These are phyloP conservation scores for Epirrita christyi DNA, from an alignment of 2,888 invertebrate species.

Conservation along the genomic window DNA sequence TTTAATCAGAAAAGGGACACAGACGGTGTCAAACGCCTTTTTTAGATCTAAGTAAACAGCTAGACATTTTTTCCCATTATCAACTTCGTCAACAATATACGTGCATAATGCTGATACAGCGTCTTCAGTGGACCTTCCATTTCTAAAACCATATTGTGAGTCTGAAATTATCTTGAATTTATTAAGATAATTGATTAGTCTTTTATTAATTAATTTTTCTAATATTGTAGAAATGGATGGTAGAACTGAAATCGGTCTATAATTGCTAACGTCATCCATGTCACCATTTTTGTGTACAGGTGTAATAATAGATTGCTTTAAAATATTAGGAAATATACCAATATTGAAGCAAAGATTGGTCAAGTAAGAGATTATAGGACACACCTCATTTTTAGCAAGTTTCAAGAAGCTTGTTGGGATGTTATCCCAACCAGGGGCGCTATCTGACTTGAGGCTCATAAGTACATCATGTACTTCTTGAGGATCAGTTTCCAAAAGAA, in stretches of 20 bases:
- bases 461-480: not conserved
- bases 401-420: not conserved
- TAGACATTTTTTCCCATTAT: too few species aligned
- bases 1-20: too few species aligned
- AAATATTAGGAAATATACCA: not conserved
- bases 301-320: slow-evolving; percentile 3
- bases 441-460: too few species aligned
- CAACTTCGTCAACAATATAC: too few species aligned
- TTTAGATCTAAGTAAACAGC: too few species aligned
- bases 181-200: too few species aligned
- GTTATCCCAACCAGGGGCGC: slow-evolving; percentile 1
- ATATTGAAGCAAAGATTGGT: not conserved
- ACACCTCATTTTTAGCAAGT: not conserved
- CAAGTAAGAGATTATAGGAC: not conserved
- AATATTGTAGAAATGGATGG: slow-evolving; percentile 27
- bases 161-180: too few species aligned
- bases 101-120: too few species aligned
- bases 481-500: not conserved
- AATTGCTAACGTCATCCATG: slow-evolving; percentile 12
- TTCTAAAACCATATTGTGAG: too few species aligned
- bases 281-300: slow-evolving; percentile 9
- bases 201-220: slow-evolving; percentile 24
- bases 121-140: too few species aligned
- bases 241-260: slow-evolving; percentile 30
- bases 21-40: too few species aligned